Base-by-base conservation (phyloP, 1,140 invertebrate genomes). In the Laupala kohalensis region DNA sequence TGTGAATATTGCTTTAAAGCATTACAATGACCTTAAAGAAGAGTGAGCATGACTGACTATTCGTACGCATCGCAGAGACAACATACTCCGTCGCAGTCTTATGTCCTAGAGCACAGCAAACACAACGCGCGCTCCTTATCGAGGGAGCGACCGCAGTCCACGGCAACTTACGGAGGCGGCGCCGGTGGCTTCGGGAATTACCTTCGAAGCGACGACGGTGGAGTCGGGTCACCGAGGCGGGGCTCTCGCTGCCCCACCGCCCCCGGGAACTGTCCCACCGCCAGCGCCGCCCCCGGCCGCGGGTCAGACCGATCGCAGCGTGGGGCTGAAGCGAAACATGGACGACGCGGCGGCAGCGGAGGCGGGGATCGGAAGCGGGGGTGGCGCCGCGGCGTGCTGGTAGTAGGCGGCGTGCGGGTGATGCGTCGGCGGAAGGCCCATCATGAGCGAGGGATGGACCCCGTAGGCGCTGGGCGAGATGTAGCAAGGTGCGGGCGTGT, bases 281-380 rank as follows among this genome's bases (percentile, higher is more conserved):
- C n/a, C n/a, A n/a, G 26, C 71, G 25, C 29, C 69, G 67, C 67
- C 29, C 63, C 28, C 37, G 67, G 25, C 29, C 71, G 25, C 28
- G 30, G 68, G 72, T 73, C 73, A 73, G 28, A 73, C 73, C 3
- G 73, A 71, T 26, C 73, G 30, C 70, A 73, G 63, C 6, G 73
- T 73, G 64, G 73, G 73, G 64, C 73, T 73, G 73, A 73, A 73
- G 64, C 73, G 65, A 65, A 70, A 71, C 6, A 71, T 63, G 63
- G 23, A 53, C 27, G 24, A 25, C 25, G 69, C 65, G 29, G 25
- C 15, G 26, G 64, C 62, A 28, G 62, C 25, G 24, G 69, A 23
- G 4, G 25, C 26, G 15, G 26, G 25, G 13, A 27, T 13, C 5
- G 6, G 9, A 24, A 68, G n/a, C 13, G 67, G 67, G 28, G 23